Evolutionary conservation across 2,797 vertebrate genomes (phyloP).

Genomic region (Choloepus didactylus): DNA sequence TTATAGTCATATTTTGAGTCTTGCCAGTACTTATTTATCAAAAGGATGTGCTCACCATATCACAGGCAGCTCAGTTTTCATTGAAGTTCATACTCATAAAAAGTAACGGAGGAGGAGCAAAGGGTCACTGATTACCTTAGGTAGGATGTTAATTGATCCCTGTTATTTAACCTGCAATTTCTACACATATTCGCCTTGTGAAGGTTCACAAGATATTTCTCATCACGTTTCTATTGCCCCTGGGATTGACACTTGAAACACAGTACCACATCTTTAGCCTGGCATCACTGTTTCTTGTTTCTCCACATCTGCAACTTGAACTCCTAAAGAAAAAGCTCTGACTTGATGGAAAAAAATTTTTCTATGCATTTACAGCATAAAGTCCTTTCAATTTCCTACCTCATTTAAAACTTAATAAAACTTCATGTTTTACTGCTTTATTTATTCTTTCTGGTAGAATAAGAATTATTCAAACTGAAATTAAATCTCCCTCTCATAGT

Average conservation of each 20-base stretch:
- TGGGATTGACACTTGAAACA: background rate
- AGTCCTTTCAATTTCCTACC: background rate
- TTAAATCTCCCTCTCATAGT: background rate
- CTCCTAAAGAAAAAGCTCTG: background rate
- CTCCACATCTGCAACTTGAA: background rate
- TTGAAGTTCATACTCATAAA: background rate
- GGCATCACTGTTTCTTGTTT: background rate
- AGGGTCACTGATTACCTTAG: background rate
- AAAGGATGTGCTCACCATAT: background rate
- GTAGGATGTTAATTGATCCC: background rate
- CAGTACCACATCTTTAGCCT: background rate
- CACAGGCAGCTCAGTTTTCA: background rate
- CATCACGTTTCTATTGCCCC: background rate
- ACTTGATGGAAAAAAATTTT: background rate
- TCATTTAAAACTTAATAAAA: background rate
- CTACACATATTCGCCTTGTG: background rate
- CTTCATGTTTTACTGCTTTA: background rate
- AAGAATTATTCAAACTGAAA: background rate
- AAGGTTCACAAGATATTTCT: background rate
- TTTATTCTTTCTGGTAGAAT: background rate
- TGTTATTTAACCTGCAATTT: background rate
- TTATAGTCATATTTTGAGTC: constrained; percentile 65
- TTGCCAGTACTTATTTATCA: constrained; percentile 52
- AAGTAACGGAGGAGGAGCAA: background rate
- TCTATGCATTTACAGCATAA: background rate